Evolutionary conservation across 2,888 invertebrate genomes (phyloP).

Genomic region (Nipponacmea schrenckii): DNA sequence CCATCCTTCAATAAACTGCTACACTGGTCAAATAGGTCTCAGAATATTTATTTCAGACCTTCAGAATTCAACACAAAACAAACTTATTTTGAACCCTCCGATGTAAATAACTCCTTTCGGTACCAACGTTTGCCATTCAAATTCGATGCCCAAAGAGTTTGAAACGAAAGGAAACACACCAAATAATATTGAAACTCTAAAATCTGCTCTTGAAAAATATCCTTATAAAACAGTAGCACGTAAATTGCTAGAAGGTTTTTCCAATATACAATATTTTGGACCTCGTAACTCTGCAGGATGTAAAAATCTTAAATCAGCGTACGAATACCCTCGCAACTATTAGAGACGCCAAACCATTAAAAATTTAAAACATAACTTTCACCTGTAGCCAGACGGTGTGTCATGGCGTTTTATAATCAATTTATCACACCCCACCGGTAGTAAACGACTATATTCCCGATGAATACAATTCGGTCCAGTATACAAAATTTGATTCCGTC

Average conservation of each 20-base stretch:
- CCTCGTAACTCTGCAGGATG: background rate
- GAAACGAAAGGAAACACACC: too few relatives aligned
- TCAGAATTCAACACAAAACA: too few relatives aligned
- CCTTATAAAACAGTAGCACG: background rate
- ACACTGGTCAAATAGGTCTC: too few relatives aligned
- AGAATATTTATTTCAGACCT: too few relatives aligned
- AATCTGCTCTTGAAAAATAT: background rate
- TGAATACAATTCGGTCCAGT: background rate
- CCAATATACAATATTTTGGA: background rate
- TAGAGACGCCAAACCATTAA: background rate
- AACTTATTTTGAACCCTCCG: too few relatives aligned
- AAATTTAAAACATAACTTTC: background rate
- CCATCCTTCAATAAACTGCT: background rate
- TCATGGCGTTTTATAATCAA: background rate
- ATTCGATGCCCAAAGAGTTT: too few relatives aligned
- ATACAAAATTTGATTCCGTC: background rate
- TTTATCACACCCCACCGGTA: background rate
- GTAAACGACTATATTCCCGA: background rate
- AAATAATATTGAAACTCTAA: background rate
- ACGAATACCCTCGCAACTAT: background rate
- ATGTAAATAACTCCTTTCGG: too few relatives aligned
- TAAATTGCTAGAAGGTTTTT: background rate
- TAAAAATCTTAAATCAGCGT: conserved; percentile 1
- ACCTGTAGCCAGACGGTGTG: conserved; percentile 1
- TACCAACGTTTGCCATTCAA: too few relatives aligned